Conservation (phyloP, 2,113 vertebrate species). For the Sinocyclocheilus anophthalmus region DNA sequence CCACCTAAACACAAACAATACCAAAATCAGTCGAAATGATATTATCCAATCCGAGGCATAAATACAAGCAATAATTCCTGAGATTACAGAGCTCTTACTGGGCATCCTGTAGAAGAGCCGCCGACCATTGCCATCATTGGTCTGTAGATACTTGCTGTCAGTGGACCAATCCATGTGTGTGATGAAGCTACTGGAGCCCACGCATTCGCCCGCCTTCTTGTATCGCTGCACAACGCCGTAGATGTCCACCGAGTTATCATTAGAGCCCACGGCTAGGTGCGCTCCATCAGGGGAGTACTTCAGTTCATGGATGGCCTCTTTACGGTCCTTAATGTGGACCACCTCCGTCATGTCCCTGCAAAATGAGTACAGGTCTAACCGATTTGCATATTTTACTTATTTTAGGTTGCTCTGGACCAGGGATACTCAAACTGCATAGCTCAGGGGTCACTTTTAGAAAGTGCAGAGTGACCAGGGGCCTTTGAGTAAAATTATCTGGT, state of each 20-base stretch:
- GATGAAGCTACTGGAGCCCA: conserved; percentile 91
- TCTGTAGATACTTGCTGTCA: conserved; percentile 94
- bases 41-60: not conserved
- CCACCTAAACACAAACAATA: conserved; percentile 80
- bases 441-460: not conserved
- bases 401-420: not conserved
- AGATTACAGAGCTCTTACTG: conserved; percentile 74
- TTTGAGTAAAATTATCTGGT: not conserved
- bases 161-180: conserved; percentile 98
- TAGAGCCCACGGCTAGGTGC: conserved; percentile 94
- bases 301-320: conserved; percentile 96
- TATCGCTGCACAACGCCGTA: conserved; percentile 94
- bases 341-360: conserved; percentile 98
- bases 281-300: conserved; percentile 96
- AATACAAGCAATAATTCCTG: not conserved
- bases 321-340: conserved; percentile 98
- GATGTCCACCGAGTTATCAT: conserved; percentile 92
- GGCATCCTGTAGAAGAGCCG: conserved; percentile 96
- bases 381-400: not conserved
- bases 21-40: not conserved
- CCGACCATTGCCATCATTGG: conserved; percentile 90
- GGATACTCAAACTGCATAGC: not conserved
- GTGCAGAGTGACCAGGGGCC: not conserved
- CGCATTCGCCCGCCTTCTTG: conserved; percentile 91
- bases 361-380: conserved; percentile 6